Conservation (phyloP, 35 echinoderm and acorn worm genomes). For the Ophioderma brevispina region DNA sequence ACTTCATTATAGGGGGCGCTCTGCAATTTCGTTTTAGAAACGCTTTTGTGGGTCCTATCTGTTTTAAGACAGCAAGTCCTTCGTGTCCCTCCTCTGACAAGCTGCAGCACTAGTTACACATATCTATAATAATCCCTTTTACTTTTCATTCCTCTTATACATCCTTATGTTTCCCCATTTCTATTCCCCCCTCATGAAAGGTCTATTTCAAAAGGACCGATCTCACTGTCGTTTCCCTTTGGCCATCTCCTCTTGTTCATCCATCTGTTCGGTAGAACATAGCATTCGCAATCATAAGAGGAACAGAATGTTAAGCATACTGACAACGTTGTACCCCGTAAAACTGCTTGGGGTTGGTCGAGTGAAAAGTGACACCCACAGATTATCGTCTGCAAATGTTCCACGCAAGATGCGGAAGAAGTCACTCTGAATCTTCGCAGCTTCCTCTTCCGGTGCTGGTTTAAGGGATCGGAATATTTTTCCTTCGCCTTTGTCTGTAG, state of each 20-base stretch:
- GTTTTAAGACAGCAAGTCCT: background rate
- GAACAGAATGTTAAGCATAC: conserved; percentile 68
- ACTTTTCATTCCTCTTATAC: too few species aligned
- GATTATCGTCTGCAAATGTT: conserved; percentile 77
- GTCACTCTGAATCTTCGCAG: background rate
- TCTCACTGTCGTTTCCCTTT: background rate
- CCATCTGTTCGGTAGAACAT: conserved; percentile 78
- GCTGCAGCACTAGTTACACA: too few species aligned
- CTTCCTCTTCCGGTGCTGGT: conserved; percentile 43
- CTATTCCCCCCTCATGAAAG: too few species aligned
- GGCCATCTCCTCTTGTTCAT: background rate
- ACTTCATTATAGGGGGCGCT: background rate
- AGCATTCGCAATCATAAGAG: conserved; percentile 83
- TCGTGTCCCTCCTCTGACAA: background rate
- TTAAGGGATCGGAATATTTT: conserved; percentile 14
- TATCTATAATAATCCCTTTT: too few species aligned
- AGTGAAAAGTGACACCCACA: conserved; percentile 84
- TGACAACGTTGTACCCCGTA: conserved; percentile 71
- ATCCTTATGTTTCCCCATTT: too few species aligned
- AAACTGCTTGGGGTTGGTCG: conserved; percentile 68
- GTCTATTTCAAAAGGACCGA: background rate
- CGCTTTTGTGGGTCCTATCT: background rate
- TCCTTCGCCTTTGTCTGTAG: conserved; percentile 38
- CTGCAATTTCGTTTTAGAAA: background rate
- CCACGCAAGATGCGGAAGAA: conserved; percentile 50